Base-by-base conservation (phyloP, 2,888 invertebrate species). In the Melipona beecheii region DNA sequence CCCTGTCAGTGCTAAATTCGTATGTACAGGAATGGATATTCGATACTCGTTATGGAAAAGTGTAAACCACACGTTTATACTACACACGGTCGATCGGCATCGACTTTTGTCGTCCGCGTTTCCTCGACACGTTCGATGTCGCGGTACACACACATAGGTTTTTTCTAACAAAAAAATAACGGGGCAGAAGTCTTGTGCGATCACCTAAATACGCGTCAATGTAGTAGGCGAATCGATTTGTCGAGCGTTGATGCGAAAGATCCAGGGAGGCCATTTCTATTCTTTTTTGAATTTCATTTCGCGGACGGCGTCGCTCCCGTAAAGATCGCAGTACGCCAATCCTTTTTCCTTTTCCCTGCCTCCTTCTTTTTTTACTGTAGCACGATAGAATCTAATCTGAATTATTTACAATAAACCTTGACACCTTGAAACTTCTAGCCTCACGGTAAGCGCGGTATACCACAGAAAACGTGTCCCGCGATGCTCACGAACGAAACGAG, bases 361-460 rank as follows among this genome's bases (percentile, higher is more conserved):
- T 52, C 54, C 58, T 19, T 36, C 31, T 21, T 85, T 17, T 65
- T 64, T 81, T 84, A 71, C 27, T 50, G 49, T 58, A 76, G 68
- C 74, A 86, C 78, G 75, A 88, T 89, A 83, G 75, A 90, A 86
- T 91, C 86, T 91, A 90, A 89, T 89, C 87, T 87, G 85, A 90
- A 90, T 85, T 93, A 93, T 93, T 91, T 93, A 93, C 93, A 93
- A 88, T 89, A 90, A 86, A 90, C 79, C 79, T 43, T 43, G 84
- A 90, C 84, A 85, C 88, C 43, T 86, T 87, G 86, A 85, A 89
- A 81, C 68, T 84, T 85, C 84, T 90, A 90, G 82, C 85, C 86
- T 91, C 90, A 90, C 91, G 43, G 89, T 90, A 89, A 89, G 85
- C 89, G 66, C 81, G 72, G 72, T 75, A 72, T 58, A 83, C 84